A percentile compares a stretch with the other conserved stretches of the same genome.
Evolutionary conservation across 2,113 vertebrate genomes (phyloP).

Genomic region (Turnix velox): DNA sequence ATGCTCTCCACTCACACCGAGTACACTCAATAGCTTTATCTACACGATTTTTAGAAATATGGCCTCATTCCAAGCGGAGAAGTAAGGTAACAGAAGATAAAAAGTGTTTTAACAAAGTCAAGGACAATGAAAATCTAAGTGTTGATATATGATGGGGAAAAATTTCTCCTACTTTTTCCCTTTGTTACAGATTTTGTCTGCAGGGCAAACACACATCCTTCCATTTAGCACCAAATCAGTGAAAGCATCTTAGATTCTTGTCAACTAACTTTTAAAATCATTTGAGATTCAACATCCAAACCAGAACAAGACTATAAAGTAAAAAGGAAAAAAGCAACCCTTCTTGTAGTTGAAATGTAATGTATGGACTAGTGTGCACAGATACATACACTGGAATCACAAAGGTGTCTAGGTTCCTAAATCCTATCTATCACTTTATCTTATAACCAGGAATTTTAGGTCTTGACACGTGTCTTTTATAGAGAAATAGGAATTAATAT

Average conservation of each 20-base stretch:
- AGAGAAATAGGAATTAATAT: not conserved
- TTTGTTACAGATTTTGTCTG: not conserved
- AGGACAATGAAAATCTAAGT: not conserved
- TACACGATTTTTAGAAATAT: slow-evolving; percentile 21
- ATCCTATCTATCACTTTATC: not conserved
- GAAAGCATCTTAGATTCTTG: not conserved
- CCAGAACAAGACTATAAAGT: not conserved
- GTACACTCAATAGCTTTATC: not conserved
- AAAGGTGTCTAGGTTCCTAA: not conserved
- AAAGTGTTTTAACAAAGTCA: slow-evolving; percentile 31
- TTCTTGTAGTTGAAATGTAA: not conserved
- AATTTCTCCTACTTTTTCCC: not conserved
- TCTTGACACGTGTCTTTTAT: not conserved
- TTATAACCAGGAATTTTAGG: not conserved
- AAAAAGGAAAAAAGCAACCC: fast-evolving
- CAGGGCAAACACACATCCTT: not conserved
- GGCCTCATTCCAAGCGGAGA: not conserved
- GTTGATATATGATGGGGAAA: not conserved
- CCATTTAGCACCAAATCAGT: not conserved
- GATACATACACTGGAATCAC: not conserved
- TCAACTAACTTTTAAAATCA: not conserved
- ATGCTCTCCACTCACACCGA: not conserved
- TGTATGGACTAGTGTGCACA: not conserved
- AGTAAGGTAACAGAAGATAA: not conserved
- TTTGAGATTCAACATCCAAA: not conserved